A percentile compares a stretch with the other conserved stretches of the same genome.
Conservation (phyloP, 2,113 vertebrate genomes). For the Cepphus grylle region DNA sequence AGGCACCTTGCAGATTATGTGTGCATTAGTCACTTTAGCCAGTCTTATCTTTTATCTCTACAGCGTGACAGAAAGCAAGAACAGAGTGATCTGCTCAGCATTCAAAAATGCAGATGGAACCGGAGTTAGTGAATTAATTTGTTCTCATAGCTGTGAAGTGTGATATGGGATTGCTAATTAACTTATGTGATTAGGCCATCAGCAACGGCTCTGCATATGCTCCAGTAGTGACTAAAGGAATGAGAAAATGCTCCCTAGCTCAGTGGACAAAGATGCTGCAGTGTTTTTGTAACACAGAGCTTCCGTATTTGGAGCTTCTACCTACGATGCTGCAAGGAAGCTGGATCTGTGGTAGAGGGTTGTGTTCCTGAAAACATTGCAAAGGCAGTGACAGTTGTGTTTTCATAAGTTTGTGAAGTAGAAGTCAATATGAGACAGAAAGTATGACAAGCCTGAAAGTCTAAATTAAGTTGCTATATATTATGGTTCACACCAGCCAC, state of each 20-base stretch:
- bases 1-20: background rate
- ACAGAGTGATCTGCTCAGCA: background rate
- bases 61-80: background rate
- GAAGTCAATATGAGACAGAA: background rate
- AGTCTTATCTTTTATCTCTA: background rate
- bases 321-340: background rate
- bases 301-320: background rate
- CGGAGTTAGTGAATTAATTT: background rate
- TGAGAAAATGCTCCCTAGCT: background rate
- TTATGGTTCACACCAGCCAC: background rate
- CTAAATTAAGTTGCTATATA: background rate
- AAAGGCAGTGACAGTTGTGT: background rate
- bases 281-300: background rate
- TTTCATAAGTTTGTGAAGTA: background rate
- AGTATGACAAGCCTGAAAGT: background rate
- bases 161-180: background rate
- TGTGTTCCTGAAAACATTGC: background rate
- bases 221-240: background rate
- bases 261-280: background rate
- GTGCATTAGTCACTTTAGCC: background rate
- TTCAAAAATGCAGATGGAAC: background rate
- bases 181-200: background rate
- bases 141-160: background rate
- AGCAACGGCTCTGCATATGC: background rate
- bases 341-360: background rate